phyloP scores from a whole-genome alignment of 2,113 vertebrate genomes.

The Origma solitaria region DNA sequence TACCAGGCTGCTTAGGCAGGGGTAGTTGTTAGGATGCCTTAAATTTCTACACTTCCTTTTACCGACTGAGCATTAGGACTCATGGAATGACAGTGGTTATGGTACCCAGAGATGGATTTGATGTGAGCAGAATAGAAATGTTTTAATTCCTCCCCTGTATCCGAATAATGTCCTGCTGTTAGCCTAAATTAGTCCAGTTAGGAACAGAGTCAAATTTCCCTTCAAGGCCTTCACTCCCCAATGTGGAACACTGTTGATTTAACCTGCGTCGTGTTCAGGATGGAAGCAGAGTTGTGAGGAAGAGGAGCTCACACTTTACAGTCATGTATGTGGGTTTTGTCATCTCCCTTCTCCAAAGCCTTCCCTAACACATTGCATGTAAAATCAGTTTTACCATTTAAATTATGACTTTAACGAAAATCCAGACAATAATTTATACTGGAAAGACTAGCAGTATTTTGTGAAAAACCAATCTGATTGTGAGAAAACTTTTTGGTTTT shows the following conservation, averaged over 20 bases:
- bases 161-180: neutral
- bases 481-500: neutral
- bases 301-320: neutral
- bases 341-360: neutral
- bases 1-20: neutral
- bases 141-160: neutral
- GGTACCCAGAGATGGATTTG: neutral
- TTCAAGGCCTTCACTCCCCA: neutral
- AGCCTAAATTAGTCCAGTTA: neutral
- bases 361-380: neutral
- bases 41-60: neutral
- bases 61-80: neutral
- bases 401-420: neutral
- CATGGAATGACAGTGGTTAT: neutral
- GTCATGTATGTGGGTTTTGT: neutral
- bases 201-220: neutral
- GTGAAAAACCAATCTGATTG: neutral
- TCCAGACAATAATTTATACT: neutral
- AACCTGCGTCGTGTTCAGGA: neutral
- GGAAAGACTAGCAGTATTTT: neutral
- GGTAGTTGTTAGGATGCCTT: neutral
- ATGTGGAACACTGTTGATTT: neutral
- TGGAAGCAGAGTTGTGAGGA: neutral
- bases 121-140: neutral
- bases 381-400: neutral